These are phyloP conservation scores for Macaria liturata DNA, from an alignment of 2,888 invertebrate genomes.

Conservation along the genomic window DNA sequence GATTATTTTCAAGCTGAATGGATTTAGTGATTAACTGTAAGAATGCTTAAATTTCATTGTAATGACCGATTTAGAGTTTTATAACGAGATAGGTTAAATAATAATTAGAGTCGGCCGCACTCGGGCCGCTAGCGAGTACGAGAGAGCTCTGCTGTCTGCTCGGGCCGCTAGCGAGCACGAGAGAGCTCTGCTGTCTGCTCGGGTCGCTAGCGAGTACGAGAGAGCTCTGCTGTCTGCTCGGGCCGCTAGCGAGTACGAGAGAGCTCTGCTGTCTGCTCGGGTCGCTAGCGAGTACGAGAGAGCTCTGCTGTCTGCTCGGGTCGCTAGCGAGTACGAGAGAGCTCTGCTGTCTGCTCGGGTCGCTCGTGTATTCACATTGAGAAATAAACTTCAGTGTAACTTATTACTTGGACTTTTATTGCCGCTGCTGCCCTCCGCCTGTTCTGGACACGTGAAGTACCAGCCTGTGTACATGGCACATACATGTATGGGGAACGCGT, in stretches of 20 bases:
- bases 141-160: too few relatives aligned
- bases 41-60: slow-evolving; percentile 80
- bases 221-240: too few relatives aligned
- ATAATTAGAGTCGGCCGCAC: slow-evolving; percentile 17
- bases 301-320: too few relatives aligned
- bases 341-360: slow-evolving; percentile 48
- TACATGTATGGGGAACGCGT: too few relatives aligned
- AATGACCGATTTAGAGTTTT: slow-evolving; percentile 77
- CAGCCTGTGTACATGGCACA: too few relatives aligned
- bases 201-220: too few relatives aligned
- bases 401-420: slow-evolving; percentile 58
- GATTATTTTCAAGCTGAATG: slow-evolving; percentile 79
- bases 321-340: too few relatives aligned
- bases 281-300: slow-evolving; percentile 44
- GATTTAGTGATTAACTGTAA: slow-evolving; percentile 76
- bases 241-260: slow-evolving; percentile 32
- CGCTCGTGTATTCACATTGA: slow-evolving; percentile 76
- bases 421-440: too few relatives aligned
- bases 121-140: slow-evolving; percentile 51
- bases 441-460: too few relatives aligned
- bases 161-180: too few relatives aligned
- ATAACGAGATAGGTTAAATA: slow-evolving; percentile 67
- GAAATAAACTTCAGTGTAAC: slow-evolving; percentile 84
- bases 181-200: slow-evolving; percentile 36
- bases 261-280: slow-evolving; percentile 36